Base-by-base conservation (phyloP, 2,797 vertebrate genomes). In the Mus spretus region DNA sequence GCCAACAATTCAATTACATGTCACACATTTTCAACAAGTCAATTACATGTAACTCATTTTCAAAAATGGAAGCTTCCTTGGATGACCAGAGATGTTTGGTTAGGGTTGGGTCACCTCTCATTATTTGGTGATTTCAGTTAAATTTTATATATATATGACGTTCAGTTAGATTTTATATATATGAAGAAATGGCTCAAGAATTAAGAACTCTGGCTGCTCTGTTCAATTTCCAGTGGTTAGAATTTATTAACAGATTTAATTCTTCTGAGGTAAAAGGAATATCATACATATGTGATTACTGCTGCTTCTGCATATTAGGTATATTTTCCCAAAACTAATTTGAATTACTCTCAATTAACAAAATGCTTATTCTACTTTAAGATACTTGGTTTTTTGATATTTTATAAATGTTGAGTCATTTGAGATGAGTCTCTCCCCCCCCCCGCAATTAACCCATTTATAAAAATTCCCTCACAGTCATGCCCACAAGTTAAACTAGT, bases 331-430 rank as follows among this genome's bases (percentile, higher is more conserved):
- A 4, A 24, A 81, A 24, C 78, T 63, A 22, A 75, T 75, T 26
- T 91, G 65, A 80, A 19, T 44, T 83, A 8, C 80, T 89, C 79
- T 53, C 80, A 78, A 6, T 59, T n/a, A 22, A 85, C 47, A 53
- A 87, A 82, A 80, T 65, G 63, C 74, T 12, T 78, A n/a, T 82
- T 96, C 8, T 79, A 82, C 37, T 53, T 65, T 89, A 74, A 26
- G 17, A 24, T 86, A 91, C 37, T 40, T 40, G 34, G 37, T 6
- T 40, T 17, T 22, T 83, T 95, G 67, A n/a, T 31, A 70, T 44
- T 97, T 96, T 90, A 67, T 17, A 94, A 91, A 84, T 37, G 3
- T 34, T 20, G 28, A 19, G 5, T 79, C 47, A 34, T 53, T 34
- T 31, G 9, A 1, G 75, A 50, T 53, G 15, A 53, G 47, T 34